Conservation (phyloP, 1,140 invertebrate species). For the Aporrectodea caliginosa region DNA sequence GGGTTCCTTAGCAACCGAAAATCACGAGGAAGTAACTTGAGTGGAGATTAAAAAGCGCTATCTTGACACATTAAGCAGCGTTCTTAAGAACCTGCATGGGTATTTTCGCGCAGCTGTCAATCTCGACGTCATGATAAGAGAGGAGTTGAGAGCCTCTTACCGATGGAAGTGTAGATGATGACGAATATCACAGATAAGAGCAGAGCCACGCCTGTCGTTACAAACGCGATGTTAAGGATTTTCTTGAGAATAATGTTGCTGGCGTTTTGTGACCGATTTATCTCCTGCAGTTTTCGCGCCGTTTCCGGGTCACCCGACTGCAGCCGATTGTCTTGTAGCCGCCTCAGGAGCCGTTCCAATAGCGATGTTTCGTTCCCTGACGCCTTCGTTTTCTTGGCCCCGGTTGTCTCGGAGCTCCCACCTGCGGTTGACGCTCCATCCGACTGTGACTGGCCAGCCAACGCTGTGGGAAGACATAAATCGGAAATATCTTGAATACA, state of each 20-base stretch:
- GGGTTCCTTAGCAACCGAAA: no score
- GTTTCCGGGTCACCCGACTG: conserved; percentile 13
- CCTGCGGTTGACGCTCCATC: neutral
- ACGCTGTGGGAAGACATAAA: no score
- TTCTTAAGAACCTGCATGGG: no score
- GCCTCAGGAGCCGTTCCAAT: neutral
- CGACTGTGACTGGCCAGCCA: no score
- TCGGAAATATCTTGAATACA: no score
- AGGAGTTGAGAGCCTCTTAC: no score
- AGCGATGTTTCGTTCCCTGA: neutral
- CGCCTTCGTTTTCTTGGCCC: neutral
- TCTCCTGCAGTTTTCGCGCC: neutral
- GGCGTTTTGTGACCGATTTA: conserved; percentile 15
- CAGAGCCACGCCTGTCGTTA: conserved; percentile 26
- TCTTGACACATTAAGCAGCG: no score
- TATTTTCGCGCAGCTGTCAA: no score
- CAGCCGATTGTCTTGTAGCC: conserved; percentile 29
- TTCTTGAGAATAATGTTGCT: conserved; percentile 24
- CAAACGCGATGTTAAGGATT: conserved; percentile 29
- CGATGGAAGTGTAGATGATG: conserved; percentile 28
- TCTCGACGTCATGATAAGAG: no score
- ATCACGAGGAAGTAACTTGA: no score
- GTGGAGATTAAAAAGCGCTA: no score
- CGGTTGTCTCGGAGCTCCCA: neutral
- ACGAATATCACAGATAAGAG: conserved; percentile 27